phyloP scores from a whole-genome alignment of 2,888 invertebrate species.

The Gari tellinella region DNA sequence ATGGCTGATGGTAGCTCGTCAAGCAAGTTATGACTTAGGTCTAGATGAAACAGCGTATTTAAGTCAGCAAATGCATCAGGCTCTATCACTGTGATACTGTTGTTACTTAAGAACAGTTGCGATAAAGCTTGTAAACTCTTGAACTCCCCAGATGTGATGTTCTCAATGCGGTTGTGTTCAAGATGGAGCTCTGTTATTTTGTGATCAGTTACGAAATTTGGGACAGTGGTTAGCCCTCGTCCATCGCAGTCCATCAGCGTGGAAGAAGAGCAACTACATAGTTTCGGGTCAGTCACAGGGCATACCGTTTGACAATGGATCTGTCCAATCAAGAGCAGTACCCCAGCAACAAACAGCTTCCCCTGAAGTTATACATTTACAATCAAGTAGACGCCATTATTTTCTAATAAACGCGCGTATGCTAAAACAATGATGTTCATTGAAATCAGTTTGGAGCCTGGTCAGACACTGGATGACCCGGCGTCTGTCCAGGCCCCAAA shows the following conservation, averaged over 20 bases:
- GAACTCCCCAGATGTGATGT: constrained; percentile 38
- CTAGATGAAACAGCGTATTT: constrained; percentile 21
- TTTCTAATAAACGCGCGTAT: too few species aligned
- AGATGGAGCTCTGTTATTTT: constrained; percentile 27
- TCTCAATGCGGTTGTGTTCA: constrained; percentile 38
- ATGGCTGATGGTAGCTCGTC: constrained; percentile 46
- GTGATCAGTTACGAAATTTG: constrained; percentile 17
- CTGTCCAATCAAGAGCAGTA: neutral
- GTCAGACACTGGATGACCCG: too few species aligned
- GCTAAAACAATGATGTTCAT: too few species aligned
- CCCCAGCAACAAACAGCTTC: too few species aligned
- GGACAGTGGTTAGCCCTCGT: constrained; percentile 23
- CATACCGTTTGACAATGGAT: neutral
- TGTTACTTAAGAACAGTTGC: constrained; percentile 23
- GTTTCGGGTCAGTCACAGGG: neutral
- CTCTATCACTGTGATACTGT: constrained; percentile 28
- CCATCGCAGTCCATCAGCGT: constrained; percentile 40
- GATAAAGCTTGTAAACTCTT: constrained; percentile 24
- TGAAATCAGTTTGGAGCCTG: too few species aligned
- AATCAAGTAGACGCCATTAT: too few species aligned
- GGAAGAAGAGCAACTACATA: constrained; percentile 12
- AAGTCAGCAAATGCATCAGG: constrained; percentile 39
- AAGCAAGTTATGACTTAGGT: constrained; percentile 50
- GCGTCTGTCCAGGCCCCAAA: too few species aligned
- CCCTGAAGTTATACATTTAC: too few species aligned